Percentiles rank a stretch among this genome's conserved stretches.
These are phyloP conservation scores for Watsonalla cultraria DNA, from an alignment of 2,888 invertebrate genomes.

Conservation along the genomic window DNA sequence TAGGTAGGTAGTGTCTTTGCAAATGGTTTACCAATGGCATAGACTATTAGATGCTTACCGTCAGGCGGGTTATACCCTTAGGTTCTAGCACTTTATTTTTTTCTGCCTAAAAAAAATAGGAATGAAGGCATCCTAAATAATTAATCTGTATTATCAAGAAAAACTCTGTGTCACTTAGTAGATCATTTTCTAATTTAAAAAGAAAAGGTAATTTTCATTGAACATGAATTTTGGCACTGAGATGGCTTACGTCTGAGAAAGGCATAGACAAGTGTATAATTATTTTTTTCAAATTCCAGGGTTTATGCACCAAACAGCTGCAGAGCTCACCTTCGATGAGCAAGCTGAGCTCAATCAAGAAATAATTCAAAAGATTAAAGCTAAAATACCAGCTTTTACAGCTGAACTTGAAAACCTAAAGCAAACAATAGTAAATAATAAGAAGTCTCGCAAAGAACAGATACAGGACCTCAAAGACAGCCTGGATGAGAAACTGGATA, in stretches of 20 bases:
- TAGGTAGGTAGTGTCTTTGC: constrained; percentile 37
- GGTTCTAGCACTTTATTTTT: too few relatives aligned
- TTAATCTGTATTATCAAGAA: too few relatives aligned
- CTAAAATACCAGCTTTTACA: constrained; percentile 48
- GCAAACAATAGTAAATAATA: constrained; percentile 22
- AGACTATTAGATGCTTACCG: too few relatives aligned
- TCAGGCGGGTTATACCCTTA: too few relatives aligned
- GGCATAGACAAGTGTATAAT: background rate
- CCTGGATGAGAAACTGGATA: constrained; percentile 53
- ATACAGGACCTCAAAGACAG: constrained; percentile 51
- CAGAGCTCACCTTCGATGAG: constrained; percentile 62
- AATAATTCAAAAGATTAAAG: constrained; percentile 54
- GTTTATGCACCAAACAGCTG: constrained; percentile 50
- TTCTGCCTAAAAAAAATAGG: too few relatives aligned
- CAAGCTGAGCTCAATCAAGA: constrained; percentile 64
- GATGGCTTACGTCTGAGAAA: background rate
- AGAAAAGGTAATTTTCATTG: background rate
- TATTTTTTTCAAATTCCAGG: constrained; percentile 35
- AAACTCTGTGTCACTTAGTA: too few relatives aligned
- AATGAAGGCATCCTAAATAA: too few relatives aligned
- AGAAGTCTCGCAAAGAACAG: constrained; percentile 36
- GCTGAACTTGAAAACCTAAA: constrained; percentile 48
- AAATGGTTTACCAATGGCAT: too few relatives aligned
- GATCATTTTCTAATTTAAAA: too few relatives aligned
- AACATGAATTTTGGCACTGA: background rate